These are phyloP conservation scores for Globodera rostochiensis DNA, from an alignment of 1,140 invertebrate genomes.

Conservation along the genomic window DNA sequence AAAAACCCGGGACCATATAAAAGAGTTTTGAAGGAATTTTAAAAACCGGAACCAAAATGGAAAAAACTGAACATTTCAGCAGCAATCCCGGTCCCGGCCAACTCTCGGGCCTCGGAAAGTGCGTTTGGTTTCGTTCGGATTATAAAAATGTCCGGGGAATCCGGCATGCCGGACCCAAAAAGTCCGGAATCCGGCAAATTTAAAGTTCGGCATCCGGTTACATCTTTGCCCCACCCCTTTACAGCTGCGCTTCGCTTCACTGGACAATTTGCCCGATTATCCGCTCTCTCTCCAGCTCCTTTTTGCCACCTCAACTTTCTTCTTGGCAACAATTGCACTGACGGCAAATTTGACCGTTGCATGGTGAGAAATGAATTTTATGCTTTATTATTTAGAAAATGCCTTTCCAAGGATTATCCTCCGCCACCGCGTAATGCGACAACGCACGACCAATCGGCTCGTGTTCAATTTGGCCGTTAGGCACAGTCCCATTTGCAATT, in stretches of 20 bases:
- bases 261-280: background rate
- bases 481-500: background rate
- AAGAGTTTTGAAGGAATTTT: too few species aligned
- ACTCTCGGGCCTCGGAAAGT: too few species aligned
- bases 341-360: background rate
- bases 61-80: too few species aligned
- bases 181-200: too few species aligned
- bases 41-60: too few species aligned
- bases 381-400: background rate
- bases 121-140: too few species aligned
- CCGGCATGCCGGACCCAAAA: too few species aligned
- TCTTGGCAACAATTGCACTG: background rate
- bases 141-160: too few species aligned
- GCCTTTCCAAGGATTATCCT: slow-evolving; percentile 1
- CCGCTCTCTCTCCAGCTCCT: background rate
- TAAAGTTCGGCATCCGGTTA: too few species aligned
- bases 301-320: background rate
- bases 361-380: background rate
- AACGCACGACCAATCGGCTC: background rate
- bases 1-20: too few species aligned
- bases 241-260: background rate
- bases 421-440: slow-evolving; percentile 1
- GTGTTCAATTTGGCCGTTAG: slow-evolving; percentile 6
- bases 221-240: background rate
- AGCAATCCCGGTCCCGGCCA: too few species aligned